These are phyloP conservation scores for Oncorhynchus masou DNA, from an alignment of 2,113 vertebrate genomes.

Conservation along the genomic window DNA sequence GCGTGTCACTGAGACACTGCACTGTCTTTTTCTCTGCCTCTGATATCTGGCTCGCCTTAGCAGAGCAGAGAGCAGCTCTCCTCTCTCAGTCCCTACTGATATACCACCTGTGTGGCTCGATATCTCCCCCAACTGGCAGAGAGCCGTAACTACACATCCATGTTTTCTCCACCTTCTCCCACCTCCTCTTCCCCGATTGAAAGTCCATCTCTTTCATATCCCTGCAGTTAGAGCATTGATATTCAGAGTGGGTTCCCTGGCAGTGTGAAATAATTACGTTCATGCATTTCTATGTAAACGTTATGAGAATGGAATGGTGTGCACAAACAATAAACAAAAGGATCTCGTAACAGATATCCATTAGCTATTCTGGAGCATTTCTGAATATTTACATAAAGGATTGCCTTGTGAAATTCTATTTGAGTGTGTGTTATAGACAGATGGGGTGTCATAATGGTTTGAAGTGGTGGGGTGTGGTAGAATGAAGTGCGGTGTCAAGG, in stretches of 20 bases:
- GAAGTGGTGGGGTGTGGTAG: not conserved
- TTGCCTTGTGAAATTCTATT: slow-evolving; percentile 10
- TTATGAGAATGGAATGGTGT: slow-evolving; percentile 39
- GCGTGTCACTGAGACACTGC: not conserved
- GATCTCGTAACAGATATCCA: slow-evolving; percentile 35
- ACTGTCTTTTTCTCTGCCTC: not conserved
- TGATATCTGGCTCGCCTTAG: slow-evolving; percentile 2
- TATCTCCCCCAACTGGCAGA: slow-evolving; percentile 2
- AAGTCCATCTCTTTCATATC: slow-evolving; percentile 31
- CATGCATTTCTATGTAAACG: slow-evolving; percentile 40
- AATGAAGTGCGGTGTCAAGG: not conserved
- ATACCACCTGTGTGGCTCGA: slow-evolving; percentile 5
- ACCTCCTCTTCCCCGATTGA: slow-evolving; percentile 29
- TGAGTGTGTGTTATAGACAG: slow-evolving; percentile 1
- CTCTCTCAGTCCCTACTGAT: not conserved
- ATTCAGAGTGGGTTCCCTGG: slow-evolving; percentile 15
- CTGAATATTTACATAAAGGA: slow-evolving; percentile 7
- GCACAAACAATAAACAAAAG: slow-evolving; percentile 41
- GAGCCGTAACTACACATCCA: not conserved
- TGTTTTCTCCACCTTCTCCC: slow-evolving; percentile 26
- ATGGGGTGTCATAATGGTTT: not conserved
- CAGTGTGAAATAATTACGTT: slow-evolving; percentile 41
- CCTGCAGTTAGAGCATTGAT: slow-evolving; percentile 22
- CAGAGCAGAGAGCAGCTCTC: not conserved
- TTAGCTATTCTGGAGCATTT: slow-evolving; percentile 23